These are phyloP conservation scores for Calameuta idolon DNA, from an alignment of 2,888 invertebrate genomes.

Conservation along the genomic window DNA sequence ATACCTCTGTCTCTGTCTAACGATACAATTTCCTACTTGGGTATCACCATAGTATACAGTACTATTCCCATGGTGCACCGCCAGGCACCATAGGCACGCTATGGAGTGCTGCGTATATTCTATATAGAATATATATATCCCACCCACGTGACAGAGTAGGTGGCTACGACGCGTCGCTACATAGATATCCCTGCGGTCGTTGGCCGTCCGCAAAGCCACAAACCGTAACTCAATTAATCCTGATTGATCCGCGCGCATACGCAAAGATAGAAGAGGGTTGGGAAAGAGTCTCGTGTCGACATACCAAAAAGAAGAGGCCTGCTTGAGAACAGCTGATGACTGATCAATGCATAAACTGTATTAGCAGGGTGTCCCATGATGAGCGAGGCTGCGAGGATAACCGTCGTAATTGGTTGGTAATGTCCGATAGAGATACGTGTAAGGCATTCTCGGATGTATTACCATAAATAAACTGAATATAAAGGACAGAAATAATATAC, in stretches of 20 bases:
- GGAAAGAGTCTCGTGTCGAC: neutral
- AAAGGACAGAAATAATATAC: neutral
- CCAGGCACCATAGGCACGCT: neutral
- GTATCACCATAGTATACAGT: neutral
- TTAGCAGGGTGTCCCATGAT: neutral
- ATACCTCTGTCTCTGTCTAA: neutral
- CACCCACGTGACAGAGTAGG: neutral
- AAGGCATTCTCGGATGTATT: neutral
- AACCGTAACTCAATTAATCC: constrained; percentile 65
- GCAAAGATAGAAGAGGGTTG: neutral
- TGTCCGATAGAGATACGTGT: neutral
- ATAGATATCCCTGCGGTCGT: constrained; percentile 56
- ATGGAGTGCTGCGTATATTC: neutral
- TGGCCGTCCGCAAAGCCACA: constrained; percentile 56
- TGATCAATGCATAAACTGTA: neutral
- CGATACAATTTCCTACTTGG: neutral
- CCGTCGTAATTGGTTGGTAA: neutral
- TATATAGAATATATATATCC: neutral
- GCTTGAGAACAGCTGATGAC: neutral
- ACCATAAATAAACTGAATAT: neutral
- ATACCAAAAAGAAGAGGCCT: neutral
- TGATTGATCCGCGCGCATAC: constrained; percentile 53
- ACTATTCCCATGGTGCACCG: neutral
- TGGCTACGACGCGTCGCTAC: constrained; percentile 25
- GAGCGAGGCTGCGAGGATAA: neutral